Conservation (phyloP, 2,797 vertebrate genomes). For the Macropodus opercularis region DNA sequence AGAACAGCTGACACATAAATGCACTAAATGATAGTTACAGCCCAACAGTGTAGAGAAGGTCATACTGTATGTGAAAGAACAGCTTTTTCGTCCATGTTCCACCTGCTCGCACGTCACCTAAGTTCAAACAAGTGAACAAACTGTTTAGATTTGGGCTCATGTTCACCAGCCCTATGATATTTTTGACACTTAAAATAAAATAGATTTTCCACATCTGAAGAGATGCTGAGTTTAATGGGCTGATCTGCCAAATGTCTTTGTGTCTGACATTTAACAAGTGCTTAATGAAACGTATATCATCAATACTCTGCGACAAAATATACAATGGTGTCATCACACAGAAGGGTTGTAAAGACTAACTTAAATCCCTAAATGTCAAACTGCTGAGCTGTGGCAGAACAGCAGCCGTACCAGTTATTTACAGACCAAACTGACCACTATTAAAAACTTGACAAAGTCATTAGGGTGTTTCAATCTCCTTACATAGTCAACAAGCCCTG, state of each 20-base stretch:
- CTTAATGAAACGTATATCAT: constrained; percentile 5
- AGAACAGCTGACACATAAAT: neutral
- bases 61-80: too few species aligned
- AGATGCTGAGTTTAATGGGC: neutral
- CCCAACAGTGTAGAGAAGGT: too few species aligned
- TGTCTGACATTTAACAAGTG: neutral
- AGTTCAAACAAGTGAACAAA: too few species aligned
- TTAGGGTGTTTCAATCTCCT: constrained; percentile 68
- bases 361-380: constrained; percentile 28
- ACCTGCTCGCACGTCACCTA: too few species aligned
- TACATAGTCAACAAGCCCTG: constrained; percentile 63
- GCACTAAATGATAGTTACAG: neutral
- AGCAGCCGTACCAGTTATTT: too few species aligned
- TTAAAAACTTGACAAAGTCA: constrained; percentile 71
- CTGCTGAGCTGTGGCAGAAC: constrained; percentile 13
- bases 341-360: neutral
- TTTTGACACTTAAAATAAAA: too few species aligned
- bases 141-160: too few species aligned
- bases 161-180: too few species aligned
- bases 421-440: constrained; percentile 46
- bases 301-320: neutral
- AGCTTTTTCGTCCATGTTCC: too few species aligned
- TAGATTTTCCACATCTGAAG: neutral
- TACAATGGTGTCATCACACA: neutral
- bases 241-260: neutral